phyloP scores from a whole-genome alignment of 2,797 vertebrate species.

The Brachyalestes nurse region DNA sequence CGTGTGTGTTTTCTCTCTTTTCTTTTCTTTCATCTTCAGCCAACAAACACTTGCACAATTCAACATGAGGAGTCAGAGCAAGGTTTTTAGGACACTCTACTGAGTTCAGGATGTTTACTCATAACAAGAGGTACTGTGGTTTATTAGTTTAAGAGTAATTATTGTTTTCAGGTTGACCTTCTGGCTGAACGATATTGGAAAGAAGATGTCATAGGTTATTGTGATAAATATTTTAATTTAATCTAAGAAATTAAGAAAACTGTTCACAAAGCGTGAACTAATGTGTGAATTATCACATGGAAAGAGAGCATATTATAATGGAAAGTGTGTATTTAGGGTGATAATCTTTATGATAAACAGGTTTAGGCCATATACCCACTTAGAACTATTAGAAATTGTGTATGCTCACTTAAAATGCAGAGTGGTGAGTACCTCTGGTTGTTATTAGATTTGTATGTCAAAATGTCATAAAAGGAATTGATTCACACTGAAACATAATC shows the following conservation, averaged over 20 bases:
- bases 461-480: too few species aligned
- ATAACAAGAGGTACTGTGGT: neutral
- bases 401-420: too few species aligned
- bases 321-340: neutral
- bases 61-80: neutral
- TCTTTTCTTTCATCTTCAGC: neutral
- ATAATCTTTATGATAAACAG: neutral
- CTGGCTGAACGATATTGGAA: neutral
- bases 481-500: too few species aligned
- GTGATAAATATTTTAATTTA: neutral
- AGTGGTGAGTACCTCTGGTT: too few species aligned
- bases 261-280: too few species aligned
- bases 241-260: too few species aligned
- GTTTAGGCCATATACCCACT: too few species aligned
- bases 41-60: neutral
- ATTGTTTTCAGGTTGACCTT: neutral
- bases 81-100: neutral
- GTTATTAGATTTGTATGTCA: too few species aligned
- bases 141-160: neutral
- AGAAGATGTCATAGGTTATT: neutral
- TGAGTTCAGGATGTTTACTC: neutral
- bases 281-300: neutral
- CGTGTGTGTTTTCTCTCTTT: neutral
- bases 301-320: neutral
- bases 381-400: too few species aligned